phyloP scores from a whole-genome alignment of 2,888 invertebrate species.

The Dasypolia templi region DNA sequence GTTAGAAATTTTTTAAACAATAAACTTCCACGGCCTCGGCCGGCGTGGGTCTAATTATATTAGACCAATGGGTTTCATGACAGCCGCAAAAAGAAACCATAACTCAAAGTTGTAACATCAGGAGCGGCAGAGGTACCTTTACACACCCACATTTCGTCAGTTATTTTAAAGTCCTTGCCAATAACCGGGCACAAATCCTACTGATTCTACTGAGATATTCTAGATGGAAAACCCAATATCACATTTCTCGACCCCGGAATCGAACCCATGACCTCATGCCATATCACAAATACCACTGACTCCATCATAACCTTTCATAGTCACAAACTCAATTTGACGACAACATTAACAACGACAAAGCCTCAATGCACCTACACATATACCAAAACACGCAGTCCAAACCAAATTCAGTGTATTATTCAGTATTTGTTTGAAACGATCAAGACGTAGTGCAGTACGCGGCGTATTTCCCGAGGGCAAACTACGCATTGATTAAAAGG shows the following conservation, averaged over 20 bases:
- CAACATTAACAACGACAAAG: slow-evolving; percentile 10
- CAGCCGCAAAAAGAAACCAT: too few relatives aligned
- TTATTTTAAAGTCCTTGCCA: too few relatives aligned
- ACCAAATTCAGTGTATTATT: slow-evolving; percentile 52
- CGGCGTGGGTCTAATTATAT: background rate
- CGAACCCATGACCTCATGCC: too few relatives aligned
- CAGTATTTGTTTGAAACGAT: slow-evolving; percentile 57
- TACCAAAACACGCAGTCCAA: slow-evolving; percentile 22
- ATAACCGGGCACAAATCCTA: too few relatives aligned
- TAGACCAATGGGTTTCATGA: background rate
- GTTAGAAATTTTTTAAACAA: background rate
- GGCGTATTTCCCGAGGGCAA: slow-evolving; percentile 64
- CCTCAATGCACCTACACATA: slow-evolving; percentile 4
- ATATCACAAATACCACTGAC: background rate
- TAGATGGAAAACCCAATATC: too few relatives aligned
- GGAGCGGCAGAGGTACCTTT: too few relatives aligned
- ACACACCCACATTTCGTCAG: too few relatives aligned
- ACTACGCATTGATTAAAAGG: slow-evolving; percentile 68
- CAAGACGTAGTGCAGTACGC: slow-evolving; percentile 51
- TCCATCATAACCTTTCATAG: background rate
- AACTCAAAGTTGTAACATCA: too few relatives aligned
- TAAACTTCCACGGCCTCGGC: background rate
- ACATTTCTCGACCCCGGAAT: too few relatives aligned
- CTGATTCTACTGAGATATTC: too few relatives aligned
- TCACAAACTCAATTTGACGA: background rate